A percentile compares a stretch with the other conserved stretches of the same genome.
Conservation (phyloP, 2,797 vertebrate genomes). For the Semotilus atromaculatus region DNA sequence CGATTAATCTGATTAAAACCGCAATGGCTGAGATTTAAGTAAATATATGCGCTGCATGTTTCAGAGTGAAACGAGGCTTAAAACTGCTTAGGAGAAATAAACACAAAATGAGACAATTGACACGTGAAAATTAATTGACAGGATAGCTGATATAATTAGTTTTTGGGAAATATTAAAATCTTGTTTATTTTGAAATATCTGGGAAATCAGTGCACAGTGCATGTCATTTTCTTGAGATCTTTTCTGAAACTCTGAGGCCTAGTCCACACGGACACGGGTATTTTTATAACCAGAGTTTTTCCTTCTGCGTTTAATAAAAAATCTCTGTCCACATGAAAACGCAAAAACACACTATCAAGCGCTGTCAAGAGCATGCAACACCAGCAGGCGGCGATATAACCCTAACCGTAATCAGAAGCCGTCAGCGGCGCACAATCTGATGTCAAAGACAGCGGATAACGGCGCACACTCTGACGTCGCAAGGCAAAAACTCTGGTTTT, state of each 20-base stretch:
- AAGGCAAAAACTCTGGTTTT: too few relatives aligned
- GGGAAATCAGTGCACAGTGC: constrained; percentile 7
- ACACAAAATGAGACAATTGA: neutral
- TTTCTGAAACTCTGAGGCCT: neutral
- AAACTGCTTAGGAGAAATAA: neutral
- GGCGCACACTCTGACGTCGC: too few relatives aligned
- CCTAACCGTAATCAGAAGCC: too few relatives aligned
- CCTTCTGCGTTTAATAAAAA: too few relatives aligned
- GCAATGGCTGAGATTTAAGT: neutral
- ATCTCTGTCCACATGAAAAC: too few relatives aligned
- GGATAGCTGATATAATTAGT: neutral
- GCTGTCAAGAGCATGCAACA: too few relatives aligned
- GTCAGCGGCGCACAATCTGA: too few relatives aligned
- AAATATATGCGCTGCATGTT: neutral
- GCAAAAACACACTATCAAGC: too few relatives aligned
- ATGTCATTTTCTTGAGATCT: neutral
- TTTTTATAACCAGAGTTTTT: too few relatives aligned
- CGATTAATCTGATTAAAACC: neutral
- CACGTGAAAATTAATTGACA: neutral
- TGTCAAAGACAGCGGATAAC: too few relatives aligned
- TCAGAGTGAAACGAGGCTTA: neutral
- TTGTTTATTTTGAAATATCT: neutral
- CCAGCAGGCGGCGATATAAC: too few relatives aligned
- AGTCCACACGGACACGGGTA: too few relatives aligned
- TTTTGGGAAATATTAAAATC: neutral